Percentiles rank a stretch among this genome's conserved stretches.
Evolutionary conservation across 1,140 invertebrate genomes (phyloP).

Genomic region (Drosophila sp.): DNA sequence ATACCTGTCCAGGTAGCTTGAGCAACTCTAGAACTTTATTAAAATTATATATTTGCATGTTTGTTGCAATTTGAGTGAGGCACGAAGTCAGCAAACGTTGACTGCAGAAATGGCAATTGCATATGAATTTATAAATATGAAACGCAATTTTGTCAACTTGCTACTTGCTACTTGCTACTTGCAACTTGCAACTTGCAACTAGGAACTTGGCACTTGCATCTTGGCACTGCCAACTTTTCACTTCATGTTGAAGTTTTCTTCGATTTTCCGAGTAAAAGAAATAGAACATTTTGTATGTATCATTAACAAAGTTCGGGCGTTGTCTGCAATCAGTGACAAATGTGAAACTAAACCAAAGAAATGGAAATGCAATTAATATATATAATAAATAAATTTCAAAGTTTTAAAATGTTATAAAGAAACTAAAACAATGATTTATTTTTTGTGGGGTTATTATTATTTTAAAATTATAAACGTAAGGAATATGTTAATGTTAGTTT

Average conservation of each 20-base stretch:
- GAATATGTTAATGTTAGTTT: too few species aligned
- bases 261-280: slow-evolving; percentile 2
- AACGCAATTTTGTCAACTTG: slow-evolving; percentile 62
- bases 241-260: slow-evolving; percentile 34
- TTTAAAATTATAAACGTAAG: too few species aligned
- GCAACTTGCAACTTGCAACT: slow-evolving; percentile 32
- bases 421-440: too few species aligned
- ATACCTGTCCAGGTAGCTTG: slow-evolving; percentile 26
- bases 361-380: too few species aligned
- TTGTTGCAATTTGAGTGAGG: slow-evolving; percentile 71
- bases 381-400: too few species aligned
- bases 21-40: slow-evolving; percentile 64
- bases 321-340: neutral
- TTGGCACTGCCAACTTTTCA: slow-evolving; percentile 21
- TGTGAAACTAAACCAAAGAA: neutral
- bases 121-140: slow-evolving; percentile 76
- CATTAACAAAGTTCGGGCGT: slow-evolving; percentile 34
- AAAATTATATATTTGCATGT: slow-evolving; percentile 83
- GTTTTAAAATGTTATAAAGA: too few species aligned
- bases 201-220: slow-evolving; percentile 33
- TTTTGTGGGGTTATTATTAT: too few species aligned
- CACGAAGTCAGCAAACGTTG: slow-evolving; percentile 41
- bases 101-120: slow-evolving; percentile 55
- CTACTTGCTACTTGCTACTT: slow-evolving; percentile 16
- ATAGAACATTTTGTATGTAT: neutral